Conservation (phyloP, 2,888 invertebrate species). For the Pocota personata region DNA sequence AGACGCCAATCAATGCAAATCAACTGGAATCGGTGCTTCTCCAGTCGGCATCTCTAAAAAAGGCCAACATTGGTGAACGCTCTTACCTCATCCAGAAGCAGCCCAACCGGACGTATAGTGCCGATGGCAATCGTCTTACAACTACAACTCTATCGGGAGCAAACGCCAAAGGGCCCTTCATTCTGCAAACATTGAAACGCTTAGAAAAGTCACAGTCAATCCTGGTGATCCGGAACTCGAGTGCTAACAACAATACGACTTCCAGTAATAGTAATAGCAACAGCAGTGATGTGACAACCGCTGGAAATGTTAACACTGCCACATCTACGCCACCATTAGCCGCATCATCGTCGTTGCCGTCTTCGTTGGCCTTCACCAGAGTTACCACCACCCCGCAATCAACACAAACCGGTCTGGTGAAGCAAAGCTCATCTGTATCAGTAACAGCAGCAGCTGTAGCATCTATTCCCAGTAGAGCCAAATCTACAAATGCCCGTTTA, state of each 20-base stretch:
- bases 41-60: conserved; percentile 77
- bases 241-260: conserved; percentile 75
- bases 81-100: conserved; percentile 73
- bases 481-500: conserved; percentile 66
- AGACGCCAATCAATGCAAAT: conserved; percentile 82
- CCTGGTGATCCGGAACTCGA: conserved; percentile 81
- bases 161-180: conserved; percentile 80
- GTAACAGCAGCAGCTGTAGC: conserved; percentile 69
- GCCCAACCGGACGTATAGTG: conserved; percentile 80
- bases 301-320: conserved; percentile 73
- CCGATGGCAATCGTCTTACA: conserved; percentile 78
- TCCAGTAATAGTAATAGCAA: conserved; percentile 49
- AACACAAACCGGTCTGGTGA: conserved; percentile 68
- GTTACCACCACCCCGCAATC: conserved; percentile 70
- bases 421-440: conserved; percentile 70
- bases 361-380: conserved; percentile 70
- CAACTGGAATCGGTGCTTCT: conserved; percentile 81
- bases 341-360: conserved; percentile 68
- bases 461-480: conserved; percentile 72
- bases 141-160: conserved; percentile 72
- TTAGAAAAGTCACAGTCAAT: conserved; percentile 83
- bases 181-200: conserved; percentile 82
- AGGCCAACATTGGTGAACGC: conserved; percentile 72
- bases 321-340: conserved; percentile 71
- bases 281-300: conserved; percentile 64